Percentiles rank a stretch among this genome's conserved stretches.
phyloP scores from a whole-genome alignment of 1,140 invertebrate species.

The Pseudomyrmex concolor region DNA sequence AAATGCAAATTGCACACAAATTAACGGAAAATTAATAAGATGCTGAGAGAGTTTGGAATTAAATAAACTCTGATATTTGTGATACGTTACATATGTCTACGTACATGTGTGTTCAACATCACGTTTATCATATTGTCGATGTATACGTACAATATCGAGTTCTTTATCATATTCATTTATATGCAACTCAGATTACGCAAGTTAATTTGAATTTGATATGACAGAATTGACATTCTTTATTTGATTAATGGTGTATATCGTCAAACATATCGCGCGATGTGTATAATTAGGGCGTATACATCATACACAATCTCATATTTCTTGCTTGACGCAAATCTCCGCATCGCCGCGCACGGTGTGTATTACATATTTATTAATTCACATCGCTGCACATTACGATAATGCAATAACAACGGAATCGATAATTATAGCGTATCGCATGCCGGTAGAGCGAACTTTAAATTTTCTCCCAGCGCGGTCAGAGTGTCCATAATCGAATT shows the following conservation, averaged over 20 bases:
- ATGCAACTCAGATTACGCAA: background rate
- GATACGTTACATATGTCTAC: background rate
- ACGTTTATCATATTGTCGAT: background rate
- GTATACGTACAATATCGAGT: background rate
- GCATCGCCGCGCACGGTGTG: background rate
- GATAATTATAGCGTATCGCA: slow-evolving; percentile 26
- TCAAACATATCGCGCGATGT: background rate
- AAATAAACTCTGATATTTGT: slow-evolving; percentile 31
- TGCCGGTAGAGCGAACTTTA: slow-evolving; percentile 41
- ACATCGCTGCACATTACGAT: slow-evolving; percentile 13
- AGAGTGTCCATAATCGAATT: slow-evolving; percentile 41
- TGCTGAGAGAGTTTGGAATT: background rate
- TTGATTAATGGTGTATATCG: slow-evolving; percentile 7
- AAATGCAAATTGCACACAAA: slow-evolving; percentile 50
- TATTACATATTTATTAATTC: slow-evolving; percentile 20
- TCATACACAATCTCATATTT: slow-evolving; percentile 15
- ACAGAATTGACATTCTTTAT: slow-evolving; percentile 5
- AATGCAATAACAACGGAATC: slow-evolving; percentile 43
- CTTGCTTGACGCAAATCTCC: background rate
- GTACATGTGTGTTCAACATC: background rate
- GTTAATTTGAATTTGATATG: slow-evolving; percentile 23
- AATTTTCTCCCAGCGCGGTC: slow-evolving; percentile 60
- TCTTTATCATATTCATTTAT: slow-evolving; percentile 16
- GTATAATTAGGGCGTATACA: slow-evolving; percentile 12
- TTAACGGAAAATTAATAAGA: slow-evolving; percentile 38